Percentiles rank a stretch among this genome's conserved stretches.
Conservation (phyloP, 2,888 invertebrate genomes). For the Tipula helvola region DNA sequence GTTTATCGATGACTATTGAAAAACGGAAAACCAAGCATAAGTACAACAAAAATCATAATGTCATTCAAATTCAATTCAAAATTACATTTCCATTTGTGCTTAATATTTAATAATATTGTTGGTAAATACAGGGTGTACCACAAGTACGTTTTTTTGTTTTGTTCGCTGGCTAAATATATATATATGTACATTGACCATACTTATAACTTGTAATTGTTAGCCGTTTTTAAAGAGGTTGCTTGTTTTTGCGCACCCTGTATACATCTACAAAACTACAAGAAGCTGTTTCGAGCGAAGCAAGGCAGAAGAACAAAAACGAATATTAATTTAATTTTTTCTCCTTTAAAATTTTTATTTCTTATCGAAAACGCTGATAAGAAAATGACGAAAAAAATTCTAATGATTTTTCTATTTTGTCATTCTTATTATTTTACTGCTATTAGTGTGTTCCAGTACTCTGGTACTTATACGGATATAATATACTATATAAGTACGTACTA, state of each 20-base stretch:
- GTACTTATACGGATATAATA: too few relatives aligned
- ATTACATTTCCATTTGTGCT: neutral
- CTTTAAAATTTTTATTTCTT: neutral
- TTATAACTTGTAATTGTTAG: too few relatives aligned
- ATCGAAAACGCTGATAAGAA: neutral
- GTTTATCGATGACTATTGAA: neutral
- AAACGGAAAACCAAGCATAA: neutral
- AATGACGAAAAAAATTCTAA: neutral
- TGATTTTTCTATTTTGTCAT: neutral
- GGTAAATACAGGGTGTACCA: neutral
- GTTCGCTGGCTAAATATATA: too few relatives aligned
- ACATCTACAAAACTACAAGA: neutral
- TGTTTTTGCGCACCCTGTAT: neutral
- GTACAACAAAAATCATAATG: neutral
- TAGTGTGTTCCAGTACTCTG: neutral
- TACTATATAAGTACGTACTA: neutral
- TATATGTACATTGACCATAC: too few relatives aligned
- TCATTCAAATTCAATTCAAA: neutral
- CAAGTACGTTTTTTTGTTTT: too few relatives aligned
- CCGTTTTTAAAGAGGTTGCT: too few relatives aligned
- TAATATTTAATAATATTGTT: neutral
- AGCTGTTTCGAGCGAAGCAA: neutral
- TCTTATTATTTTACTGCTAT: neutral
- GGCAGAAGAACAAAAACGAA: neutral
- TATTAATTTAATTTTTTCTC: neutral